A percentile compares a stretch with the other conserved stretches of the same genome.
Evolutionary conservation across 2,888 invertebrate species (phyloP).

Genomic region (Disparrhopalites patrizii): DNA sequence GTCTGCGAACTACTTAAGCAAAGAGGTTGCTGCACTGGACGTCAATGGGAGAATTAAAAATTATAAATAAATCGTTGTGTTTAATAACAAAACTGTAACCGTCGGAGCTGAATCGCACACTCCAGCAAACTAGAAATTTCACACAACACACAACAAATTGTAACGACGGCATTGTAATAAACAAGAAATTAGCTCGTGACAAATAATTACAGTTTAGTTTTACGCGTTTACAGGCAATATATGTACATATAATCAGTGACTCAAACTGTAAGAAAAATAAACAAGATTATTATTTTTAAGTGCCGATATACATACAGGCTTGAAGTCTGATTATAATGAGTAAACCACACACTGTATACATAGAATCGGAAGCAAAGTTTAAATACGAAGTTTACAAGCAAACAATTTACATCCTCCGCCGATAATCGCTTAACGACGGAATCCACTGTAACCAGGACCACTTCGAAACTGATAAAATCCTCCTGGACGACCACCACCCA

Average conservation of each 20-base stretch:
- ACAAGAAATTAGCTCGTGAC: too few species aligned
- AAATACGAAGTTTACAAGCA: not conserved
- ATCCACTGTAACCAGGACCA: constrained; percentile 30
- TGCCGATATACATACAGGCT: not conserved
- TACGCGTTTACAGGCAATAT: not conserved
- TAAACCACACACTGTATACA: not conserved
- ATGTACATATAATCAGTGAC: not conserved
- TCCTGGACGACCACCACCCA: constrained; percentile 7
- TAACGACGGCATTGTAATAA: too few species aligned
- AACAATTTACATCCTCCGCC: not conserved
- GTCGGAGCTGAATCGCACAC: not conserved
- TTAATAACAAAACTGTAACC: not conserved
- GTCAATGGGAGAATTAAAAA: not conserved
- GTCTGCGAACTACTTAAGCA: too few species aligned
- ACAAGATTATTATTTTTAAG: constrained; percentile 8
- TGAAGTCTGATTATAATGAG: not conserved
- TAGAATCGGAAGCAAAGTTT: not conserved
- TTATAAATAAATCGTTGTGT: not conserved
- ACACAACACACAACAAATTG: not conserved
- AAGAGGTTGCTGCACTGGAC: too few species aligned
- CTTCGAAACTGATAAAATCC: constrained; percentile 30
- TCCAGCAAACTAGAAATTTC: not conserved
- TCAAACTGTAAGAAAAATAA: not conserved
- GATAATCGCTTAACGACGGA: constrained; percentile 17
- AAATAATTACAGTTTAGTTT: not conserved